Base-by-base conservation (phyloP, 2,797 vertebrate genomes). In the Labeo calbasu region DNA sequence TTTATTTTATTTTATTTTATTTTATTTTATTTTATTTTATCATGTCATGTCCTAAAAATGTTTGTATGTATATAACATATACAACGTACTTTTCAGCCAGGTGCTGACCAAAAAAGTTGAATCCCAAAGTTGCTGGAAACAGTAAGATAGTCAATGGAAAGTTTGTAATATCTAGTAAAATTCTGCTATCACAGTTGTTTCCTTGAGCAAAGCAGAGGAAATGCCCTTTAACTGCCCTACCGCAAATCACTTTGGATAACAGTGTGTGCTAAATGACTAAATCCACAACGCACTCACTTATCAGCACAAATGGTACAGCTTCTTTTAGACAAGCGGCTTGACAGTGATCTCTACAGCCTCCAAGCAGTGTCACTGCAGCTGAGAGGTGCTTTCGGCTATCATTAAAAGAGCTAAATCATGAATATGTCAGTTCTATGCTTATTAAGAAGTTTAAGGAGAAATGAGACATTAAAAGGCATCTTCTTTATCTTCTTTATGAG, bases 221-320 rank as follows among this genome's bases (percentile, higher is more conserved):
- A 46, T 72, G 53, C n/a, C 79, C 68, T 71, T 72, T 71, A 81
- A 59, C 79, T 71, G 51, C 51, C 51, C 68, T 53, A 21, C 36
- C 5, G 5, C 51, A 57, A 70, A 46, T 70, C 53, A 61, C 23
- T 59, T 15, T 71, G 79, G 40, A 81, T 70, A 71, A 57, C 79
- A 81, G 66, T 81, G n/a, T 81, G 68, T 61, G 79, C 68, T 71
- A 46, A 79, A 79, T 79, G 48, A 79, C 28, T 51, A 68, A 79
- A 66, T 53, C 63, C 77, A 79, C 77, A 68, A 79, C 51, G 28
- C 48, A 40, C 32, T 65, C 68, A 70, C 51, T 79, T 79, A 53
- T 79, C 61, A 79, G 77, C 46, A n/a, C 25, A 79, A 79, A 69
- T 40, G 48, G 13, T 51, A 79, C 40, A 21, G 28, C 28, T 79